These are phyloP conservation scores for Phyto melanocephala DNA, from an alignment of 2,888 invertebrate genomes.

Conservation along the genomic window DNA sequence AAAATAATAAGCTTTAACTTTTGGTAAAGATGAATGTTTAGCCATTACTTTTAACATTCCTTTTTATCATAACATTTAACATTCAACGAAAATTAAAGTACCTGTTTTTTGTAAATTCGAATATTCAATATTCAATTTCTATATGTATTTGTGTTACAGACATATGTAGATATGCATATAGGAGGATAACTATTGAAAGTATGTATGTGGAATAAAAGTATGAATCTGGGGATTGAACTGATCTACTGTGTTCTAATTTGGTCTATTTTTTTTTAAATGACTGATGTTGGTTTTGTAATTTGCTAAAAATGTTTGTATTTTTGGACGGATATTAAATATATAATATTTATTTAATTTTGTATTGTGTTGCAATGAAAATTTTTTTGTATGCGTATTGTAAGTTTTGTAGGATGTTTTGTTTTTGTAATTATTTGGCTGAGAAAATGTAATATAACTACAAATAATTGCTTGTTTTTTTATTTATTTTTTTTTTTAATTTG, in stretches of 20 bases:
- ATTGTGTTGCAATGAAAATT: constrained; percentile 27
- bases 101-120: too few species aligned
- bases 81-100: too few species aligned
- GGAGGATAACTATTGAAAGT: not conserved
- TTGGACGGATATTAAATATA: constrained; percentile 67
- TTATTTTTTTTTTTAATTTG: constrained; percentile 37
- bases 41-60: too few species aligned
- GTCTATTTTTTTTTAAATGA: constrained; percentile 23
- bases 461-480: constrained; percentile 60
- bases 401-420: too few species aligned
- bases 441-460: constrained; percentile 63
- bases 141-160: not conserved
- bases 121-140: not conserved
- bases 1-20: too few species aligned
- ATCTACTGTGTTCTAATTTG: not conserved
- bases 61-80: too few species aligned
- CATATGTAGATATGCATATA: not conserved
- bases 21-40: too few species aligned
- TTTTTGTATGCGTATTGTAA: not conserved
- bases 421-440: not conserved
- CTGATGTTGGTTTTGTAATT: constrained; percentile 31
- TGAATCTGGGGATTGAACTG: not conserved
- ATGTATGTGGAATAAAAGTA: not conserved
- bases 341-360: constrained; percentile 27
- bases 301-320: constrained; percentile 61